Evolutionary conservation across 2,888 invertebrate species (phyloP).

Genomic region (Ectemnius continuus): DNA sequence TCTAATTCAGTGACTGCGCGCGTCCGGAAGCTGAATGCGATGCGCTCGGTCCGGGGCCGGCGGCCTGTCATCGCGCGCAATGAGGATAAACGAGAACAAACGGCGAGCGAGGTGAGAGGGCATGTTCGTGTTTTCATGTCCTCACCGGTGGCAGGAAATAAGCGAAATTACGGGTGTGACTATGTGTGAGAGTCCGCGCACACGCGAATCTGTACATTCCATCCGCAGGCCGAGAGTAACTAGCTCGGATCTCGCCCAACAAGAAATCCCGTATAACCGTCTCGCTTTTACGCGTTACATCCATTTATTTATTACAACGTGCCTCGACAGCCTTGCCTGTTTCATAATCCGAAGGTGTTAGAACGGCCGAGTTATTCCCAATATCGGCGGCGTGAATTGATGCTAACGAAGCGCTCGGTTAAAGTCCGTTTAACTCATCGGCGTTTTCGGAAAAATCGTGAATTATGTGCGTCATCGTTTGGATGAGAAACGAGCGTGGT

Average conservation of each 20-base stretch:
- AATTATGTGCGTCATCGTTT: no score
- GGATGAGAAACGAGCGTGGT: no score
- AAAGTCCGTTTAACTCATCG: no score
- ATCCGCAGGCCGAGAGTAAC: background rate
- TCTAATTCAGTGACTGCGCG: slow-evolving; percentile 70
- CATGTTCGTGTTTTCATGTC: slow-evolving; percentile 69
- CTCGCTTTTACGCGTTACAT: no score
- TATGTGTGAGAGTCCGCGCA: background rate
- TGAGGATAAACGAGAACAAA: slow-evolving; percentile 70
- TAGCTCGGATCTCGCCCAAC: background rate
- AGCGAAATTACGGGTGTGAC: slow-evolving; percentile 55
- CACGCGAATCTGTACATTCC: background rate
- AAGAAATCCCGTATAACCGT: background rate
- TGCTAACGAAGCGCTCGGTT: no score
- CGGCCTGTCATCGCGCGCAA: slow-evolving; percentile 66
- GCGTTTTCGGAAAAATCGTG: no score
- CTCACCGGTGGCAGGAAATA: slow-evolving; percentile 64
- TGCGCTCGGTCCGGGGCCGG: slow-evolving; percentile 53
- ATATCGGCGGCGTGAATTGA: no score
- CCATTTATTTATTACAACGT: background rate
- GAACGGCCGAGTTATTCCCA: no score
- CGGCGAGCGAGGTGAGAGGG: slow-evolving; percentile 64
- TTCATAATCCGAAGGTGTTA: no score
- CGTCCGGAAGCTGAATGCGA: slow-evolving; percentile 67
- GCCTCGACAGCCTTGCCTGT: background rate